These are phyloP conservation scores for Tinea semifulvella DNA, from an alignment of 2,888 invertebrate species.

Conservation along the genomic window DNA sequence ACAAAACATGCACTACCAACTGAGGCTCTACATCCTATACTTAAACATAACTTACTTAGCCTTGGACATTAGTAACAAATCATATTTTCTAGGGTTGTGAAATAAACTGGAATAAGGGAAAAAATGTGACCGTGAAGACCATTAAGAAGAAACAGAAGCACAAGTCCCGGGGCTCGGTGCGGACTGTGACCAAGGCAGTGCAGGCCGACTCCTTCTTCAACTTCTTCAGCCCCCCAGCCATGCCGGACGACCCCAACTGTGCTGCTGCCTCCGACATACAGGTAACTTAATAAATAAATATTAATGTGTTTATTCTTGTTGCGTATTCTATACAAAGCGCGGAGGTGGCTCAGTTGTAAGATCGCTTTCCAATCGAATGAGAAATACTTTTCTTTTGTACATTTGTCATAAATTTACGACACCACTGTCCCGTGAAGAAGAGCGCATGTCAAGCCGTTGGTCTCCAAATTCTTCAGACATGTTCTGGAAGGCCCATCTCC, in stretches of 20 bases:
- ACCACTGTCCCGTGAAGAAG: no score
- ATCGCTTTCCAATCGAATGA: no score
- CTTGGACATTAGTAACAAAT: background rate
- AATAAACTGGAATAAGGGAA: slow-evolving; percentile 97
- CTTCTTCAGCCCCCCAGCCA: slow-evolving; percentile 93
- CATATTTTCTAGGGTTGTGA: slow-evolving; percentile 74
- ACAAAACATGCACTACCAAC: slow-evolving; percentile 26
- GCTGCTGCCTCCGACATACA: slow-evolving; percentile 90
- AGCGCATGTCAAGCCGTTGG: no score
- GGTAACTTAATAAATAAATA: no score
- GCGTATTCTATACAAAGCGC: no score
- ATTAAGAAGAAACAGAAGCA: slow-evolving; percentile 99
- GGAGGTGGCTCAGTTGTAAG: no score
- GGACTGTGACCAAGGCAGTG: slow-evolving; percentile 95
- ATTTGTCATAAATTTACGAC: no score
- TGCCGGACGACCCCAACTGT: slow-evolving; percentile 82
- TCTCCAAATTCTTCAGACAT: no score
- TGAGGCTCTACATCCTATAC: slow-evolving; percentile 15
- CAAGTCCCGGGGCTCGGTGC: slow-evolving; percentile 91
- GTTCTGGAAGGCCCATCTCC: no score
- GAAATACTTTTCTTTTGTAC: no score
- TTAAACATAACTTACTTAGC: background rate
- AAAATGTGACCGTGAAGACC: slow-evolving; percentile 96
- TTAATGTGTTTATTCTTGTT: no score
- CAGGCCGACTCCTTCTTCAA: slow-evolving; percentile 99